A percentile compares a stretch with the other conserved stretches of the same genome.
Conservation (phyloP, 2,888 invertebrate genomes). For the Baronia brevicornis region DNA sequence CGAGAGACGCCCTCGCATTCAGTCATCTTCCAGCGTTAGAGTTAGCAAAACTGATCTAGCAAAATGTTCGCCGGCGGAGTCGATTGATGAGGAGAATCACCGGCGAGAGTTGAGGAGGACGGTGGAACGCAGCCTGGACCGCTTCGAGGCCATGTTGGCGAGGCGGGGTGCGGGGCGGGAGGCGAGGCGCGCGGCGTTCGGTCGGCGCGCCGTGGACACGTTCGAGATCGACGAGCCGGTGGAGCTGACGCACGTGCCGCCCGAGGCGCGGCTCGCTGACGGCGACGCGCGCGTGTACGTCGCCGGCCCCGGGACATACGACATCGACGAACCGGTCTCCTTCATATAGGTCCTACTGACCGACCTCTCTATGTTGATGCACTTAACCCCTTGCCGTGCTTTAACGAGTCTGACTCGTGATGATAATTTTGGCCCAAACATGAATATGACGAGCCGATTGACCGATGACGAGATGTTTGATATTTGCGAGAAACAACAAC, state of each 20-base stretch:
- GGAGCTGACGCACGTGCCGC: constrained; percentile 19
- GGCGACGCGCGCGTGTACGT: constrained; percentile 38
- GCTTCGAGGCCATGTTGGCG: constrained; percentile 52
- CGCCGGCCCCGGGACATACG: constrained; percentile 70
- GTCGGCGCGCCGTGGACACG: constrained; percentile 22
- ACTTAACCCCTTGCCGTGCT: too few relatives aligned
- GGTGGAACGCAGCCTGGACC: constrained; percentile 66
- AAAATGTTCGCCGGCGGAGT: constrained; percentile 11
- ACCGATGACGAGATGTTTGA: too few relatives aligned
- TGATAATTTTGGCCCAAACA: too few relatives aligned
- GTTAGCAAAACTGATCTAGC: too few relatives aligned
- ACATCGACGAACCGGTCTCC: constrained; percentile 73
- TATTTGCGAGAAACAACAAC: too few relatives aligned
- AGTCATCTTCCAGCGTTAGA: constrained; percentile 1
- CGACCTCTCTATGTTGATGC: too few relatives aligned
- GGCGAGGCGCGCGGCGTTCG: constrained; percentile 14
- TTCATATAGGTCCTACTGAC: constrained; percentile 25
- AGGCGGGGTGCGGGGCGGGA: constrained; percentile 25
- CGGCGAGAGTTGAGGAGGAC: constrained; percentile 40
- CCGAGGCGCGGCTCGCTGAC: constrained; percentile 19
- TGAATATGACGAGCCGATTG: too few relatives aligned
- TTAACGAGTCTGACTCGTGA: too few relatives aligned
- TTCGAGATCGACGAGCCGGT: constrained; percentile 73
- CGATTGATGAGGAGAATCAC: constrained; percentile 24
- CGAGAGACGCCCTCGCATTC: constrained; percentile 10